A percentile compares a stretch with the other conserved stretches of the same genome.
Conservation (phyloP, 2,797 vertebrate genomes). For the Cuculus canorus region DNA sequence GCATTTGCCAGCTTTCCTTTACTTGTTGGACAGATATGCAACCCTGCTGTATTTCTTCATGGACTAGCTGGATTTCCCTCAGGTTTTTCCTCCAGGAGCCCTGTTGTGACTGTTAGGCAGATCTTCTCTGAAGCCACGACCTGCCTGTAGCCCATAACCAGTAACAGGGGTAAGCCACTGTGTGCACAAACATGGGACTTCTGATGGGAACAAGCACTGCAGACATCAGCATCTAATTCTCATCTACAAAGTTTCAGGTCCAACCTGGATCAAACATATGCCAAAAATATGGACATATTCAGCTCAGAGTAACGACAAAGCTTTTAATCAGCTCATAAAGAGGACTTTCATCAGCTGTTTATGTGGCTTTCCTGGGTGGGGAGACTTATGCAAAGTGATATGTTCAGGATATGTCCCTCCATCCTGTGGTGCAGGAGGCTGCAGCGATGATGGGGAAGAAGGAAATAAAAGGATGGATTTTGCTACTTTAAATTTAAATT, state of each 20-base stretch:
- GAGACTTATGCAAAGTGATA: background rate
- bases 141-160: background rate
- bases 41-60: background rate
- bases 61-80: background rate
- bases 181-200: background rate
- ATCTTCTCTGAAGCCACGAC: background rate
- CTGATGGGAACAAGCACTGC: background rate
- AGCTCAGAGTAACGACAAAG: background rate
- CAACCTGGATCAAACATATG: background rate
- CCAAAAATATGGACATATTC: background rate
- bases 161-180: background rate
- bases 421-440: background rate
- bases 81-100: background rate
- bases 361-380: background rate
- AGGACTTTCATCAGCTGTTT: background rate
- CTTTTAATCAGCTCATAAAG: background rate
- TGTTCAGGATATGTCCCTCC: background rate
- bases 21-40: rapidly evolving
- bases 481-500: background rate
- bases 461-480: background rate
- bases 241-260: background rate
- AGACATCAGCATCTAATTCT: background rate
- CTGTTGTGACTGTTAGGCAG: rapidly evolving
- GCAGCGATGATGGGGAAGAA: background rate
- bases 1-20: background rate